Evolutionary conservation across 92 coral and sea anemone genomes (phyloP), one percentile per base, ranked within the genome.

Genomic region (Phenganax subtilis): DNA sequence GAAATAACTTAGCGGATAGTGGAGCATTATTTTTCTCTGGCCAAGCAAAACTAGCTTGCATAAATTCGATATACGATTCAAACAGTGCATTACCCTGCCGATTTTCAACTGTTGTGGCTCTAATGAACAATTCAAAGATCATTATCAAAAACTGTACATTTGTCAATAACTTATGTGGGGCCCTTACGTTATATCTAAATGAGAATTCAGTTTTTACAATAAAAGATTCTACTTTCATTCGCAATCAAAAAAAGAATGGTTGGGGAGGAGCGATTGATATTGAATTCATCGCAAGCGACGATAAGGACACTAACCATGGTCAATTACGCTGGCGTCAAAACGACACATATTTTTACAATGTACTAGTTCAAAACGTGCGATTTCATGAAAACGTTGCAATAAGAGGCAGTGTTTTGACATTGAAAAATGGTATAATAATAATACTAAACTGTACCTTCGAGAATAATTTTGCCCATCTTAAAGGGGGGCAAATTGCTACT

Each of bases 301-400:
- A 20, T 20, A 20, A 20, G 25, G 25, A 20, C 25, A 20, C 25
- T 20, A 20, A 20, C 25, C 25, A 20, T 20, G 25, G 25, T 20
- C 25, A 20, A 20, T 20, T 20, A 67, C 11, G 87, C 71, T 0
- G 17, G 65, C 17, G 1, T 64, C 25, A 37, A 1, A 17, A 57
- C 68, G 80, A n/a, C 11, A 47, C 15, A 7, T 53, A 1, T 56
- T 51, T 20, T 20, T 55, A 9, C n/a, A 28, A 27, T 6, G 85
- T 86, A 29, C 9, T 62, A 3, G 82, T 91, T 27, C 57, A 27
- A 4, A 76, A 85, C 25, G 83, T 92, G 7, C 15, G 29, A 12
- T 93, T 93, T 68, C 75, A 51, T 10, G 86, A 77, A 61, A 93
- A 93, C 59, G 75, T 72, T 9, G 97, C 93, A 25, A 55, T 47